Conservation (phyloP, 37 sponge, comb jelly and placozoan genomes). For the Lycopodina hypogea region DNA sequence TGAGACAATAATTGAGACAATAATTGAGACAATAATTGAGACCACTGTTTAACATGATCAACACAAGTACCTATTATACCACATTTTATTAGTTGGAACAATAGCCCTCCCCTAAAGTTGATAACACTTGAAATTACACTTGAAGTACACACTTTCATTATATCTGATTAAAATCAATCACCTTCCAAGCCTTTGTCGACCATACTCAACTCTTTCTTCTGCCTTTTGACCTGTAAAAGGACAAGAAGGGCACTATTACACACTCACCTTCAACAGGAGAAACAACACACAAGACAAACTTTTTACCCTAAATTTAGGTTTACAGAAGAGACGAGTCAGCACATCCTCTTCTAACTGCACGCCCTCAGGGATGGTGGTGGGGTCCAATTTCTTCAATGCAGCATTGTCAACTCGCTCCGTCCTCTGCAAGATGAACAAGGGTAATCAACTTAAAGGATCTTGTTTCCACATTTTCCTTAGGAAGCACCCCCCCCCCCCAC, state of each 20-base stretch:
- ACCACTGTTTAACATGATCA: no score
- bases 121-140: neutral
- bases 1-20: no score
- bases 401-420: constrained; percentile 35
- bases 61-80: no score
- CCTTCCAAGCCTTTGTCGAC: constrained; percentile 14
- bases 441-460: no score
- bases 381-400: constrained; percentile 11
- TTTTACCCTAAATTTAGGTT: constrained; percentile 55
- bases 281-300: neutral
- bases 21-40: no score
- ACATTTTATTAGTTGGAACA: no score
- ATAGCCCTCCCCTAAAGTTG: no score
- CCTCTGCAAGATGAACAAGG: no score
- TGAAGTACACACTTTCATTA: neutral
- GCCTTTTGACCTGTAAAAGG: neutral
- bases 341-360: constrained; percentile 14
- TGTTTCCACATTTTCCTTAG: no score
- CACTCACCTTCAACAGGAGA: neutral
- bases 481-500: no score
- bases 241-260: neutral
- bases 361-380: constrained; percentile 64
- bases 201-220: neutral
- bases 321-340: constrained; percentile 45
- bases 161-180: neutral